A percentile compares a stretch with the other conserved stretches of the same genome.
Conservation (phyloP, 2,113 vertebrate species). For the Boleophthalmus pectinirostris region DNA sequence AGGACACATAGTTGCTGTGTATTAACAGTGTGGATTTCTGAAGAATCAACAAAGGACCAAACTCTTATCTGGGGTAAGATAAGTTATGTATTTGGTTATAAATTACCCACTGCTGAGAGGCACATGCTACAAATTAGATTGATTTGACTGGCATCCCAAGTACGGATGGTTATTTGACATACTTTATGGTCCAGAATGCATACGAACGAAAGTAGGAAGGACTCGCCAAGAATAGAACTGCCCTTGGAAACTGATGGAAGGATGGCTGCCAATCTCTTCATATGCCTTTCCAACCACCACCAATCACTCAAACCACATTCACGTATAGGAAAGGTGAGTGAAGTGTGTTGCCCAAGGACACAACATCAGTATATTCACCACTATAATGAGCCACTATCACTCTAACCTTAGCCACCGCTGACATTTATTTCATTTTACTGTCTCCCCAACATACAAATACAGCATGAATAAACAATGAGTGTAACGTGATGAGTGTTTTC, state of each 20-base stretch:
- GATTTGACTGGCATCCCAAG: too few species aligned
- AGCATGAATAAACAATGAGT: not conserved
- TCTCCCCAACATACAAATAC: not conserved
- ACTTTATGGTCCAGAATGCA: too few species aligned
- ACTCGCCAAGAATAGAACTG: not conserved
- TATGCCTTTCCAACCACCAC: too few species aligned
- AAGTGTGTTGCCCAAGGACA: not conserved
- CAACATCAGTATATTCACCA: not conserved
- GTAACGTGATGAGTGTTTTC: conserved; percentile 5
- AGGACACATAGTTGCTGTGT: too few species aligned
- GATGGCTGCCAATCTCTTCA: not conserved
- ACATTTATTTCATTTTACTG: not conserved
- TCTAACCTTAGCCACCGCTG: not conserved
- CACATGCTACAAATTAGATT: too few species aligned
- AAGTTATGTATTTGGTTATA: too few species aligned
- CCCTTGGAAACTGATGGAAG: not conserved
- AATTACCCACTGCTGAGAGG: too few species aligned
- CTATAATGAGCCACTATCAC: not conserved
- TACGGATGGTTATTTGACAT: too few species aligned
- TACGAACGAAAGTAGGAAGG: too few species aligned
- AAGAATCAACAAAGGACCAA: too few species aligned
- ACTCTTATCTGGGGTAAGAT: too few species aligned
- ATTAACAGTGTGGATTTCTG: too few species aligned
- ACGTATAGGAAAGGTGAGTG: not conserved
- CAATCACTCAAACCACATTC: not conserved